Conservation (phyloP, 2,797 vertebrate genomes). For the Anabas testudineus region DNA sequence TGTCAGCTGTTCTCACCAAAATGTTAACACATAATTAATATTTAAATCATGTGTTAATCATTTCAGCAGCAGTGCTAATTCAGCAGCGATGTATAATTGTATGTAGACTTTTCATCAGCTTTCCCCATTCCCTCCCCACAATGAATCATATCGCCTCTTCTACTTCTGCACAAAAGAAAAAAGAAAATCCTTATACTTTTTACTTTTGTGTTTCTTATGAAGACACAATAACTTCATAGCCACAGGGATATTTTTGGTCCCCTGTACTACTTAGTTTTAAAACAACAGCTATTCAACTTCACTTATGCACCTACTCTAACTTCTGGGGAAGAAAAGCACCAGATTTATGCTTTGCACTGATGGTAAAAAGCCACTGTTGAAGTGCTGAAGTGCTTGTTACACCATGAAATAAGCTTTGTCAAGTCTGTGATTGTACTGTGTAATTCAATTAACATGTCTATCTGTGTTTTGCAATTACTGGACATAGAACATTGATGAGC, state of each 20-base stretch:
- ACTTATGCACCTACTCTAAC: not conserved
- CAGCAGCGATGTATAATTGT: conserved; percentile 45
- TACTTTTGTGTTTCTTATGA: conserved; percentile 9
- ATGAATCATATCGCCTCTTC: conserved; percentile 34
- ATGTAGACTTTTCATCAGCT: conserved; percentile 59
- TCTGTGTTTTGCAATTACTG: conserved; percentile 64
- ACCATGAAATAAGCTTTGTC: conserved; percentile 57
- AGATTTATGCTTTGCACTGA: not conserved
- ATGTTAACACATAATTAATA: conserved; percentile 56
- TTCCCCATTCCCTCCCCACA: conserved; percentile 18
- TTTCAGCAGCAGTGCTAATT: conserved; percentile 51
- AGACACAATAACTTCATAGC: conserved; percentile 6
- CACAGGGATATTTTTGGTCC: not conserved
- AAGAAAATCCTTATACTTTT: conserved; percentile 6
- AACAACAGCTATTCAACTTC: conserved; percentile 11
- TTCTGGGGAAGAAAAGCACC: conserved; percentile 32
- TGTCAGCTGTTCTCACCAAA: conserved; percentile 59
- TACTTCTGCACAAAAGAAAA: conserved; percentile 3
- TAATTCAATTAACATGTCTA: conserved; percentile 69
- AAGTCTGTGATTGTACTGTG: conserved; percentile 46
- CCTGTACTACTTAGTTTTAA: conserved; percentile 3
- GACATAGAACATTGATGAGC: conserved; percentile 68
- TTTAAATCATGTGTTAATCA: conserved; percentile 65
- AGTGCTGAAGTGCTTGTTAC: conserved; percentile 36
- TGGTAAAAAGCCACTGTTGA: conserved; percentile 33